Percentiles rank a stretch among this genome's conserved stretches.
phyloP scores from a whole-genome alignment of 2,797 vertebrate genomes.

The Clarias laeviceps region DNA sequence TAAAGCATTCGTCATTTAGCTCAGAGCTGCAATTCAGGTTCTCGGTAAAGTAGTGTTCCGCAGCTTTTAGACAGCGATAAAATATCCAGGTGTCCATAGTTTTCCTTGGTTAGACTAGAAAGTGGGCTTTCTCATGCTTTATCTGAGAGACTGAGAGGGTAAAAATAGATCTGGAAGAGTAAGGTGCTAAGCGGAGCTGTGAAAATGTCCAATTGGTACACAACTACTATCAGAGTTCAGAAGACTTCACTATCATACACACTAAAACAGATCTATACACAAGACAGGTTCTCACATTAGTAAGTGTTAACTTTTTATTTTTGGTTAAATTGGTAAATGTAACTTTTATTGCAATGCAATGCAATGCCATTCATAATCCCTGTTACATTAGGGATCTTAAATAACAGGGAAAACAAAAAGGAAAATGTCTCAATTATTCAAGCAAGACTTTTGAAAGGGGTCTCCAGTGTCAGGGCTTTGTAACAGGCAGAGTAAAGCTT shows the following conservation, averaged over 20 bases:
- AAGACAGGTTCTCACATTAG: not conserved
- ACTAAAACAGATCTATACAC: not conserved
- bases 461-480: not conserved
- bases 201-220: not conserved
- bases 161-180: slow-evolving; percentile 21
- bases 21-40: slow-evolving; percentile 36
- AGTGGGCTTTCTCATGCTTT: slow-evolving; percentile 8
- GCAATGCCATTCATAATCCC: no score
- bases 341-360: not conserved
- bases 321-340: not conserved
- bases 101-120: slow-evolving; percentile 11
- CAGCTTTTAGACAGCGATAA: slow-evolving; percentile 35
- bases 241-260: not conserved
- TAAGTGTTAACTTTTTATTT: not conserved
- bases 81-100: slow-evolving; percentile 36
- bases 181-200: slow-evolving; percentile 5
- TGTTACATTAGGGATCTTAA: not conserved
- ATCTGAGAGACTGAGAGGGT: not conserved
- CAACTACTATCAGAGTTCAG: not conserved
- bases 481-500: not conserved
- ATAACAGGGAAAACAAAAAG: no score
- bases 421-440: not conserved
- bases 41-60: slow-evolving; percentile 40
- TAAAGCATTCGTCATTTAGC: slow-evolving; percentile 44
- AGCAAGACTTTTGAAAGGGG: not conserved